Evolutionary conservation across 2,113 vertebrate species (phyloP).

Genomic region (Oreochromis aureus): DNA sequence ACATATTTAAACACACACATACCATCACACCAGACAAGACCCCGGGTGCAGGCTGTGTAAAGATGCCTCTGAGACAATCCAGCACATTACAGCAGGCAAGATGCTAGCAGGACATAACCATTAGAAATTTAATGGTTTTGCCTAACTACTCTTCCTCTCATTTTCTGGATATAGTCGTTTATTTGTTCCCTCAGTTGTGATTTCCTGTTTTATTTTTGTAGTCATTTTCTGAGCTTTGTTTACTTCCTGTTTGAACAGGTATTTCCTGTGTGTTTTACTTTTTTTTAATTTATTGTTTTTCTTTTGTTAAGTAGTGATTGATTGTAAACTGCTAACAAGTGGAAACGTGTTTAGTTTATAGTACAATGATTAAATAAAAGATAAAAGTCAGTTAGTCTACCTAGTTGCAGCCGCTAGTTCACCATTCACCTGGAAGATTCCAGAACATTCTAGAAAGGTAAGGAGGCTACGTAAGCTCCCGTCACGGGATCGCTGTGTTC

Average conservation of each 20-base stretch:
- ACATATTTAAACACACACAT: too few relatives aligned
- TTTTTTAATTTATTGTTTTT: neutral
- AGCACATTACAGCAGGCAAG: too few relatives aligned
- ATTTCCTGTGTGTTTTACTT: neutral
- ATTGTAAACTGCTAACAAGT: neutral
- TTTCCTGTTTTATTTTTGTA: too few relatives aligned
- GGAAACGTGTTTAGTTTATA: neutral
- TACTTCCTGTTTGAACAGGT: neutral
- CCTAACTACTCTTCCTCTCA: too few relatives aligned
- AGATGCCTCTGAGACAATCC: too few relatives aligned
- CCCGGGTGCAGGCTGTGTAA: too few relatives aligned
- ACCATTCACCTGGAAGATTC: neutral
- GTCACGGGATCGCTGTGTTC: neutral
- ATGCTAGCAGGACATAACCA: too few relatives aligned
- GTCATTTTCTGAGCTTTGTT: neutral
- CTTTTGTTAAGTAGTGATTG: neutral
- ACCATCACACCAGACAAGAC: too few relatives aligned
- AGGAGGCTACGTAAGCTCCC: neutral
- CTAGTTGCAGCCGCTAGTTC: neutral
- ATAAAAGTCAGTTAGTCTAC: neutral
- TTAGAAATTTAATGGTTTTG: too few relatives aligned
- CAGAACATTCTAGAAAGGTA: rapidly evolving
- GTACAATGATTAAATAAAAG: neutral
- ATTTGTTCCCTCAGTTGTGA: too few relatives aligned
- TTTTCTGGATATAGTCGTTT: too few relatives aligned